Evolutionary conservation across 1,140 invertebrate genomes (phyloP).

Genomic region (Leptonema lineaticorne): DNA sequence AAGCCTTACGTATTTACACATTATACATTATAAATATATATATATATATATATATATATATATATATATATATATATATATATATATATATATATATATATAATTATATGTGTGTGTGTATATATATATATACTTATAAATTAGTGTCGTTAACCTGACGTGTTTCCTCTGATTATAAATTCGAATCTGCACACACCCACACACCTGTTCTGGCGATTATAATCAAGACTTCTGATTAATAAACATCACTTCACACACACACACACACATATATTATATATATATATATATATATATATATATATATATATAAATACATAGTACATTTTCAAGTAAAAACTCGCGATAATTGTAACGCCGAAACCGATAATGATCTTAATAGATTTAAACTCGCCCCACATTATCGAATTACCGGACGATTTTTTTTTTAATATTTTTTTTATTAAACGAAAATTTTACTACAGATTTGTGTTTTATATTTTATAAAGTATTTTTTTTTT

Average conservation of each 20-base stretch:
- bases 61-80: not conserved
- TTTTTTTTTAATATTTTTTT: not conserved
- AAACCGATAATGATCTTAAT: not conserved
- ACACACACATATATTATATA: too few relatives aligned
- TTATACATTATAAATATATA: not conserved
- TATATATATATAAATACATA: too few relatives aligned
- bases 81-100: not conserved
- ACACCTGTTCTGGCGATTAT: constrained; percentile 14
- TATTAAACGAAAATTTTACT: not conserved
- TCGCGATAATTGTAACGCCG: not conserved
- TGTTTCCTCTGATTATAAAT: not conserved
- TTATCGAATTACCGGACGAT: constrained; percentile 7
- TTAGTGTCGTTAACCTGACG: constrained; percentile 17
- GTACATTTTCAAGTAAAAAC: too few relatives aligned
- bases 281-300: too few relatives aligned
- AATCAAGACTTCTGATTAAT: constrained; percentile 15
- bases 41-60: not conserved
- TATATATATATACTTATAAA: not conserved
- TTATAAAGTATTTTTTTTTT: not conserved
- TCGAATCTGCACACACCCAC: constrained; percentile 4
- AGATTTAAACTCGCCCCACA: constrained; percentile 6
- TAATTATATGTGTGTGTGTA: not conserved
- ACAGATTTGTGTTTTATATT: not conserved
- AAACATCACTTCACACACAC: constrained; percentile 1
- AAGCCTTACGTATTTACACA: not conserved